Percentiles rank a stretch among this genome's conserved stretches.
Evolutionary conservation across 2,797 vertebrate species (phyloP).

Genomic region (Saguinus oedipus): DNA sequence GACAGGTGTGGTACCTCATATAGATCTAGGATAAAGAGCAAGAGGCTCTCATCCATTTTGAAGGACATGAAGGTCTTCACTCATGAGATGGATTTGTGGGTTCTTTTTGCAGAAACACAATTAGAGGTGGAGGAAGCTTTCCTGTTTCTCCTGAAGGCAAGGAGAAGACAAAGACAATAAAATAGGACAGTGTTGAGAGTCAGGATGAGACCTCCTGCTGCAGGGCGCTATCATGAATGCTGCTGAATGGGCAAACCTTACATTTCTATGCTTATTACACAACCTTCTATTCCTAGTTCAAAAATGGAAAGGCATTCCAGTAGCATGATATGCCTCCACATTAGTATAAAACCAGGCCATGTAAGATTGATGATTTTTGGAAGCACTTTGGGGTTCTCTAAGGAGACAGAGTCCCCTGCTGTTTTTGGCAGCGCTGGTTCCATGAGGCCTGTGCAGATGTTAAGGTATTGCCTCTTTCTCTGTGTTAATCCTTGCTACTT

Average conservation of each 20-base stretch:
- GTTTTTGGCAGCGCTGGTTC: neutral
- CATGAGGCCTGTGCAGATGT: neutral
- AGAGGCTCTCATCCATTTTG: neutral
- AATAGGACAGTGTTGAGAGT: neutral
- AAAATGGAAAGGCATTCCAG: neutral
- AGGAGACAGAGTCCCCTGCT: neutral
- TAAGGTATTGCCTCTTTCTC: neutral
- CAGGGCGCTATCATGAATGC: neutral
- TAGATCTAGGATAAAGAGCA: neutral
- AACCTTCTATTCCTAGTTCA: neutral
- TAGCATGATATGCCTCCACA: neutral
- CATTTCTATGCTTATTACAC: neutral
- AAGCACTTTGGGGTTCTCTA: slow-evolving; percentile 14
- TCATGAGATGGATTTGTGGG: neutral
- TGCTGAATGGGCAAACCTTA: neutral
- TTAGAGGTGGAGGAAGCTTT: neutral
- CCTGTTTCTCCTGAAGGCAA: neutral
- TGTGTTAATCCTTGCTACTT: neutral
- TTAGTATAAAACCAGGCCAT: neutral
- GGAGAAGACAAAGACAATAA: neutral
- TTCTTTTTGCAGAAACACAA: neutral
- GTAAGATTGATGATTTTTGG: slow-evolving; percentile 15
- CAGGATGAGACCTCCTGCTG: neutral
- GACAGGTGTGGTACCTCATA: neutral
- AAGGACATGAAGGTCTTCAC: neutral